A percentile compares a stretch with the other conserved stretches of the same genome.
Conservation (phyloP, 2,888 invertebrate species). For the Smittia aterrima region DNA sequence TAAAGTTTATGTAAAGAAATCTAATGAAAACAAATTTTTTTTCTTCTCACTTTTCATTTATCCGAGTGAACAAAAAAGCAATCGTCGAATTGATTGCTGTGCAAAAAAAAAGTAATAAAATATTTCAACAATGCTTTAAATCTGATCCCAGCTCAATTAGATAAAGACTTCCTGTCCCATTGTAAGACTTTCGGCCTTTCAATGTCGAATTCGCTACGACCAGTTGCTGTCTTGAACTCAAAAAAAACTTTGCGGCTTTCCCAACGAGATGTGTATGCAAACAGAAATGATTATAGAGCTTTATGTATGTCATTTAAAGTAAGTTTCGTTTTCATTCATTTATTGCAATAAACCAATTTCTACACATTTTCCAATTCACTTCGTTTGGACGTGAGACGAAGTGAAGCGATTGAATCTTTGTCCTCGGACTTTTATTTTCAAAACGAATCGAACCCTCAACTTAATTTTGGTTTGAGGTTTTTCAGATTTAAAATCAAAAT, state of each 20-base stretch:
- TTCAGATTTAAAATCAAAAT: no score
- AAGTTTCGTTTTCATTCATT: neutral
- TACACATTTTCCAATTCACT: neutral
- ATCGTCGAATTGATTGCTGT: neutral
- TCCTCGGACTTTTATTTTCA: no score
- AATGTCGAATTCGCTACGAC: neutral
- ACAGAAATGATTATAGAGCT: neutral
- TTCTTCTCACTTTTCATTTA: neutral
- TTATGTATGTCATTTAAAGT: neutral
- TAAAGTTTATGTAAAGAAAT: no score
- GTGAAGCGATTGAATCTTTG: neutral
- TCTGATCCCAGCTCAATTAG: neutral
- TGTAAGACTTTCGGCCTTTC: neutral
- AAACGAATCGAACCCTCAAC: no score
- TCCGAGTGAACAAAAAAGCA: neutral
- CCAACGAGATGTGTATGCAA: neutral
- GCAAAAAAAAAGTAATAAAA: neutral
- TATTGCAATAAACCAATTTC: neutral
- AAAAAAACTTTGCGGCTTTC: neutral
- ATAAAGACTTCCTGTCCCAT: slow-evolving; percentile 5
- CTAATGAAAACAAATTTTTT: neutral
- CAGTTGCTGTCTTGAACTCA: neutral
- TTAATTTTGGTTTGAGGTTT: no score
- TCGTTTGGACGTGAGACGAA: neutral
- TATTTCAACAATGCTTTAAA: neutral